Conservation (phyloP, 2,113 vertebrate genomes). For the Vulpes lagopus region DNA sequence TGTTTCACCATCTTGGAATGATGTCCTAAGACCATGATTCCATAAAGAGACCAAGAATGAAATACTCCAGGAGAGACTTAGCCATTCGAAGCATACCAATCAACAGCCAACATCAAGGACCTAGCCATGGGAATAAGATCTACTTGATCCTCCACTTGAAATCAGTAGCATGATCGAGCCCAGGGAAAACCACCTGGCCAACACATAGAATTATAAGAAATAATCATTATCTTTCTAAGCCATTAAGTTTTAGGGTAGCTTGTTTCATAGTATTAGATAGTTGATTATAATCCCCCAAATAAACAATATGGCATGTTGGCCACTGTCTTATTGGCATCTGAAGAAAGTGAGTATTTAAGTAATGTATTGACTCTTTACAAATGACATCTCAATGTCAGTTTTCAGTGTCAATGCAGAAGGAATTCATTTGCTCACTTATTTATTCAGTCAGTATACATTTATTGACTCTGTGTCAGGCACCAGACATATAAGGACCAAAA, state of each 20-base stretch:
- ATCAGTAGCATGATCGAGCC: not conserved
- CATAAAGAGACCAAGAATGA: not conserved
- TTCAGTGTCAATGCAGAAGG: not conserved
- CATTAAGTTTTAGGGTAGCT: not conserved
- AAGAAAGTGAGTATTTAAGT: not conserved
- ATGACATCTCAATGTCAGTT: not conserved
- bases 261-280: not conserved
- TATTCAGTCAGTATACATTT: conserved; percentile 2
- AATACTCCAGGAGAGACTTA: not conserved
- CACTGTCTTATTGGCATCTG: not conserved
- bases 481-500: not conserved
- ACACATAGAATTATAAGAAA: not conserved
- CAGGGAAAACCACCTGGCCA: not conserved
- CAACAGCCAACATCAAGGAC: not conserved
- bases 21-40: not conserved
- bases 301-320: not conserved
- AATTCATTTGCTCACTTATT: not conserved
- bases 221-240: not conserved
- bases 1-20: not conserved
- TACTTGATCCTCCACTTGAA: not conserved
- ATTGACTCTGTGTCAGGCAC: not conserved
- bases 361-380: not conserved
- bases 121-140: not conserved
- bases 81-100: not conserved
- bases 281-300: not conserved